A percentile compares a stretch with the other conserved stretches of the same genome.
These are phyloP conservation scores for Tarsius wallacei DNA, from an alignment of 2,797 vertebrate genomes.

Conservation along the genomic window DNA sequence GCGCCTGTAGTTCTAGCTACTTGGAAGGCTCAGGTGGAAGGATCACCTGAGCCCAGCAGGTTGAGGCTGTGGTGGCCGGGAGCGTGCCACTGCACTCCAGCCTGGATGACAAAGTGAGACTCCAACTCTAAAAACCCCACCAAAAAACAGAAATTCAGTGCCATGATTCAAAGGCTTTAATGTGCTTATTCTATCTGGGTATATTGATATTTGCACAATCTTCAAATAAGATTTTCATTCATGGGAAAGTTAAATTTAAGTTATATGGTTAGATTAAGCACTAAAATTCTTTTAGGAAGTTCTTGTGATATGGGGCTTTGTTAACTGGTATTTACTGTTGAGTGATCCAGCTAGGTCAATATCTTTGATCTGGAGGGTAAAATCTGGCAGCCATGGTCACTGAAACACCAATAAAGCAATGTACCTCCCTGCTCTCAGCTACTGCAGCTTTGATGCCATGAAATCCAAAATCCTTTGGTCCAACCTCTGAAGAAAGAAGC, in stretches of 20 bases:
- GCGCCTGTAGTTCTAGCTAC: too few relatives aligned
- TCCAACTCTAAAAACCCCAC: too few relatives aligned
- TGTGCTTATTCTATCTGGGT: neutral
- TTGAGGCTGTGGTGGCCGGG: too few relatives aligned
- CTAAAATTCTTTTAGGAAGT: neutral
- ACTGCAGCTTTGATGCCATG: neutral
- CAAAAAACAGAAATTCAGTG: slow-evolving; percentile 33
- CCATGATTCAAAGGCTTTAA: slow-evolving; percentile 16
- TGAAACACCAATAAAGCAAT: neutral
- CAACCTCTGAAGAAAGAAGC: neutral
- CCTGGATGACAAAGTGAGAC: too few relatives aligned
- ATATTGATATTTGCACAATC: neutral
- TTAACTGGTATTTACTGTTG: neutral
- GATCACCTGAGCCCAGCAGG: too few relatives aligned
- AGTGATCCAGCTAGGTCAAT: neutral
- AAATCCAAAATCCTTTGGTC: neutral
- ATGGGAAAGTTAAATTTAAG: neutral
- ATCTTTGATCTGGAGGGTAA: neutral
- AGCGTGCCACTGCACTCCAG: too few relatives aligned
- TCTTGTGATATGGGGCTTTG: neutral
- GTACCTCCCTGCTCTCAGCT: neutral
- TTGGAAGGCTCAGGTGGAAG: too few relatives aligned
- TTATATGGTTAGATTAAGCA: neutral
- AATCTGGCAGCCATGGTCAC: neutral
- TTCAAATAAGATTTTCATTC: neutral